phyloP scores from a whole-genome alignment of 2,888 invertebrate species.

The Diarsia rubi region DNA sequence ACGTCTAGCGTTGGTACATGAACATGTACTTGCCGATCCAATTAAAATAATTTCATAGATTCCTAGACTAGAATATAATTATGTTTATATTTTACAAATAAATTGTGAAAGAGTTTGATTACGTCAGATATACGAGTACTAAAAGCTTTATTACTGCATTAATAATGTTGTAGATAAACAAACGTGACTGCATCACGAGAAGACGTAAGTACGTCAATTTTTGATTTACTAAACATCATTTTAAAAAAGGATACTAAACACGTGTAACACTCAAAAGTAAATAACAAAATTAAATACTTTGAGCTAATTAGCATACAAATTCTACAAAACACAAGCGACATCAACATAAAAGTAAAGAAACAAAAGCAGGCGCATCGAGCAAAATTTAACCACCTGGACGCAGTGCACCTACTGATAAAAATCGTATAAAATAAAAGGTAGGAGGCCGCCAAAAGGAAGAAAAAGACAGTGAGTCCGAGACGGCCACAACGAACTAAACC shows the following conservation, averaged over 20 bases:
- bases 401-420: slow-evolving; percentile 65
- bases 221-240: neutral
- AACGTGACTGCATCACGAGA: neutral
- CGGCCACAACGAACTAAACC: slow-evolving; percentile 71
- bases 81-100: slow-evolving; percentile 18
- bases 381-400: slow-evolving; percentile 64
- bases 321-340: neutral
- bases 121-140: neutral
- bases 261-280: neutral
- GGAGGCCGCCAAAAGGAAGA: slow-evolving; percentile 66
- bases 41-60: slow-evolving; percentile 48
- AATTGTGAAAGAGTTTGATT: slow-evolving; percentile 5
- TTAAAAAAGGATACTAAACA: neutral
- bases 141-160: neutral
- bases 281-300: neutral
- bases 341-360: slow-evolving; percentile 9
- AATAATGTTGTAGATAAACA: neutral
- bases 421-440: slow-evolving; percentile 71
- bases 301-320: slow-evolving; percentile 16
- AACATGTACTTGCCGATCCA: slow-evolving; percentile 10
- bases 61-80: slow-evolving; percentile 18
- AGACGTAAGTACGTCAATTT: neutral
- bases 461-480: slow-evolving; percentile 74
- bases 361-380: slow-evolving; percentile 48
- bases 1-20: slow-evolving; percentile 28